These are phyloP conservation scores for Takifugu ocellatus DNA, from an alignment of 2,797 vertebrate genomes.

Conservation along the genomic window DNA sequence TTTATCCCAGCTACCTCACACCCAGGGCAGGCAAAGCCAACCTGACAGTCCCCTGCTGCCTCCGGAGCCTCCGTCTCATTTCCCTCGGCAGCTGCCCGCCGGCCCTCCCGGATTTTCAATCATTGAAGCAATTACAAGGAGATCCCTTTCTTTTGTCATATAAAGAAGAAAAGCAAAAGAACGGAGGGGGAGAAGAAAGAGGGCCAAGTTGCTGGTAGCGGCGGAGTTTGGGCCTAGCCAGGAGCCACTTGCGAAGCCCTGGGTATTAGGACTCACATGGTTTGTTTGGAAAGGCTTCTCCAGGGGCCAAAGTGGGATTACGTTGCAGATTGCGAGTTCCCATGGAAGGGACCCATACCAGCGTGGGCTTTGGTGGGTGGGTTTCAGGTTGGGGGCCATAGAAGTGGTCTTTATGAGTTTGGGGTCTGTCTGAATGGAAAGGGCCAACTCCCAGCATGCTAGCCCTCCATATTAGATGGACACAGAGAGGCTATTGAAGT, in stretches of 20 bases:
- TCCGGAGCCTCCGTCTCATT: constrained; percentile 64
- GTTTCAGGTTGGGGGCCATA: constrained; percentile 73
- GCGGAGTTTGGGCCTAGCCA: constrained; percentile 65
- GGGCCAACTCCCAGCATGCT: constrained; percentile 77
- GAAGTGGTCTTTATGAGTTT: constrained; percentile 76
- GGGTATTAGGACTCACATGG: constrained; percentile 73
- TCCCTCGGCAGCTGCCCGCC: constrained; percentile 55
- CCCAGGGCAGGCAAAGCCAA: constrained; percentile 66
- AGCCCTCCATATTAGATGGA: constrained; percentile 72
- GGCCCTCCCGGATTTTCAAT: constrained; percentile 68
- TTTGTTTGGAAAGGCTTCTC: constrained; percentile 78
- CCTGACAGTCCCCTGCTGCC: constrained; percentile 73
- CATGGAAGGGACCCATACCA: constrained; percentile 70
- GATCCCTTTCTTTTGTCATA: constrained; percentile 71
- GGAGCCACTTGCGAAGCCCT: constrained; percentile 72
- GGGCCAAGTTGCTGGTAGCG: constrained; percentile 60
- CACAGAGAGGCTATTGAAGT: constrained; percentile 79
- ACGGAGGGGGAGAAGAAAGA: constrained; percentile 43
- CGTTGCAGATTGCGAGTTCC: constrained; percentile 78
- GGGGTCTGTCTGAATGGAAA: constrained; percentile 74
- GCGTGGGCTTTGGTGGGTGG: constrained; percentile 67
- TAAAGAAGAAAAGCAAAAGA: constrained; percentile 56
- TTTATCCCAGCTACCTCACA: constrained; percentile 69
- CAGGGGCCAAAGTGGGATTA: constrained; percentile 78
- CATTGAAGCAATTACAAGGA: constrained; percentile 72